phyloP scores from a whole-genome alignment of 2,113 vertebrate genomes.

The Odobenus rosmarus region DNA sequence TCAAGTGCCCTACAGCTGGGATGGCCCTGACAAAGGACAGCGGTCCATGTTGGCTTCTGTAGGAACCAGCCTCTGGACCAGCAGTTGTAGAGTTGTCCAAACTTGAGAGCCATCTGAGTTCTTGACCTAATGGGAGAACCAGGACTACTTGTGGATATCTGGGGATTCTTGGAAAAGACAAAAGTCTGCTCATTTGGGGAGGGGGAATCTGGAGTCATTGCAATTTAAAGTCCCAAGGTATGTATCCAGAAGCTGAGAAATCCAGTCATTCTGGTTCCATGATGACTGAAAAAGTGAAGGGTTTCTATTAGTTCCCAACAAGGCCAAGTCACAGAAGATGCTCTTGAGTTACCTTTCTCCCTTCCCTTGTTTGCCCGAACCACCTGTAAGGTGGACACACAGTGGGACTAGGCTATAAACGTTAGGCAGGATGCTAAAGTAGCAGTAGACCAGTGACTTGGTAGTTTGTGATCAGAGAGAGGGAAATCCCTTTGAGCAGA shows the following conservation, averaged over 20 bases:
- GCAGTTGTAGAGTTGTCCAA: background rate
- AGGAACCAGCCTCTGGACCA: background rate
- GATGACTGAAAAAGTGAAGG: background rate
- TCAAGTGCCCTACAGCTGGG: background rate
- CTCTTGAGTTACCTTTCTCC: background rate
- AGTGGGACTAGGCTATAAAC: background rate
- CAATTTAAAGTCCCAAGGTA: background rate
- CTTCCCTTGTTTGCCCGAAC: background rate
- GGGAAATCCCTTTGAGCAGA: background rate
- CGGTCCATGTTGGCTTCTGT: background rate
- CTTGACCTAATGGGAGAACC: background rate
- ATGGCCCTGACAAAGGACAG: rapidly evolving
- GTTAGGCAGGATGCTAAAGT: background rate
- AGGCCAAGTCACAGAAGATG: background rate
- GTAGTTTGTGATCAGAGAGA: background rate
- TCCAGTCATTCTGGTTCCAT: background rate
- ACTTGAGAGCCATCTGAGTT: background rate
- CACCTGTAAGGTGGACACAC: background rate
- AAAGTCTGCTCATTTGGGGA: background rate
- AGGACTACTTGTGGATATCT: background rate
- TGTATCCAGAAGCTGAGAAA: background rate
- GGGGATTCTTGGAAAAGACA: background rate
- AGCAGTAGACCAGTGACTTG: background rate
- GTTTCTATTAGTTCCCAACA: background rate
- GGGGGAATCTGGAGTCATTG: background rate